phyloP scores from a whole-genome alignment of 2,797 vertebrate genomes.

The Cichlasoma orientale region DNA sequence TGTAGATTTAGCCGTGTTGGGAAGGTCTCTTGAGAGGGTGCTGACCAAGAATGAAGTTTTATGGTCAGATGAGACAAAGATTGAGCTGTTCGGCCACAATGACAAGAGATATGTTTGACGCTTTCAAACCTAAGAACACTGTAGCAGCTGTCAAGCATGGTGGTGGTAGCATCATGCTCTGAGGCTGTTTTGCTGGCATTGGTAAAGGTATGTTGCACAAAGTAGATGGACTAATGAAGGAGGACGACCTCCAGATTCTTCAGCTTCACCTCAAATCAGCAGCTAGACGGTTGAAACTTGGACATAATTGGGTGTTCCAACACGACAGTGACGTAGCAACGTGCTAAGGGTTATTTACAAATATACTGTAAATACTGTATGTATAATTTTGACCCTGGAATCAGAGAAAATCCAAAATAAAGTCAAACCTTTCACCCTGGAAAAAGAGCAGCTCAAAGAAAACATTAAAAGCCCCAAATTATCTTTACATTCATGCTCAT shows the following conservation, averaged over 20 bases:
- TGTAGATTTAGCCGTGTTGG: neutral
- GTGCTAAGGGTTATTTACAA: neutral
- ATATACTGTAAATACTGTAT: neutral
- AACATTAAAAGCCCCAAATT: neutral
- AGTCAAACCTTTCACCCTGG: neutral
- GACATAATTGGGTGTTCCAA: neutral
- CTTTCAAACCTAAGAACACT: no score
- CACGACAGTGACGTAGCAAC: neutral
- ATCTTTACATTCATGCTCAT: neutral
- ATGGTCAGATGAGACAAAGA: no score
- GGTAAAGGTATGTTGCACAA: neutral
- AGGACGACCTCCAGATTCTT: neutral
- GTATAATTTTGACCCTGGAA: no score
- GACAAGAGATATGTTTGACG: neutral
- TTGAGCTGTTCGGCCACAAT: no score
- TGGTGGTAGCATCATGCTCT: no score
- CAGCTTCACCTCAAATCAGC: neutral
- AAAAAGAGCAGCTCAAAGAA: neutral
- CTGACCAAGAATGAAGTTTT: no score
- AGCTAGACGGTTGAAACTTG: rapidly evolving
- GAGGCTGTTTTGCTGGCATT: neutral
- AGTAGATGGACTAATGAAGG: neutral
- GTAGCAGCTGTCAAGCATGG: no score
- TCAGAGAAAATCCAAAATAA: neutral
- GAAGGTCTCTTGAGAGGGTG: neutral